These are phyloP conservation scores for Whitmania pigra DNA, from an alignment of 1,140 invertebrate species.

Conservation along the genomic window DNA sequence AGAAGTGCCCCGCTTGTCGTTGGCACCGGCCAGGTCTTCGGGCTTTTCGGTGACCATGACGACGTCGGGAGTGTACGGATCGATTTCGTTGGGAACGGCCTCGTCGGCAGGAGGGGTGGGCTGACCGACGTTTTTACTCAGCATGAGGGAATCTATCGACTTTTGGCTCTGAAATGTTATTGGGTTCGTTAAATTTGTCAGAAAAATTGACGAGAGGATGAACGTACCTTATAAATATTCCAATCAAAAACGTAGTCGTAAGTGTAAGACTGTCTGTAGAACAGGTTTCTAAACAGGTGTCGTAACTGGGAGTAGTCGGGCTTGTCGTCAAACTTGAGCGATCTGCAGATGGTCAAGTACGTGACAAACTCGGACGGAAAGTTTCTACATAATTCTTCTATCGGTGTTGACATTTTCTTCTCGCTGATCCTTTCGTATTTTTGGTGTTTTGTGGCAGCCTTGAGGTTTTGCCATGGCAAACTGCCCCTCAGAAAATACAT, in stretches of 20 bases:
- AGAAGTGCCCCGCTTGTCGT: too few species aligned
- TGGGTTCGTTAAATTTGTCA: too few species aligned
- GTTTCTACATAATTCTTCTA: conserved; percentile 81
- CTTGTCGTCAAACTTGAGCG: conserved; percentile 83
- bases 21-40: too few species aligned
- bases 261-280: conserved; percentile 95
- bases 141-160: too few species aligned
- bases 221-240: conserved; percentile 76
- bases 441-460: conserved; percentile 80
- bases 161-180: too few species aligned
- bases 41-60: too few species aligned
- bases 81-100: too few species aligned
- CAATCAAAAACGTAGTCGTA: conserved; percentile 99
- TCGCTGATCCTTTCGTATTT: conserved; percentile 95
- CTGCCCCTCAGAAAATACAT: conserved; percentile 87
- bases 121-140: conserved; percentile 3
- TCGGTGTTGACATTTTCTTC: conserved; percentile 94
- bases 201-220: too few species aligned
- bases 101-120: neutral
- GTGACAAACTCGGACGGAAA: conserved; percentile 93
- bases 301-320: conserved; percentile 97
- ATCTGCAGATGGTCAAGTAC: conserved; percentile 93
- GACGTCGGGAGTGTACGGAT: too few species aligned
- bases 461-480: conserved; percentile 79
- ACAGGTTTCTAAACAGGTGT: conserved; percentile 92